phyloP scores from a whole-genome alignment of 2,113 vertebrate genomes.

The Xiphophorus couchianus region DNA sequence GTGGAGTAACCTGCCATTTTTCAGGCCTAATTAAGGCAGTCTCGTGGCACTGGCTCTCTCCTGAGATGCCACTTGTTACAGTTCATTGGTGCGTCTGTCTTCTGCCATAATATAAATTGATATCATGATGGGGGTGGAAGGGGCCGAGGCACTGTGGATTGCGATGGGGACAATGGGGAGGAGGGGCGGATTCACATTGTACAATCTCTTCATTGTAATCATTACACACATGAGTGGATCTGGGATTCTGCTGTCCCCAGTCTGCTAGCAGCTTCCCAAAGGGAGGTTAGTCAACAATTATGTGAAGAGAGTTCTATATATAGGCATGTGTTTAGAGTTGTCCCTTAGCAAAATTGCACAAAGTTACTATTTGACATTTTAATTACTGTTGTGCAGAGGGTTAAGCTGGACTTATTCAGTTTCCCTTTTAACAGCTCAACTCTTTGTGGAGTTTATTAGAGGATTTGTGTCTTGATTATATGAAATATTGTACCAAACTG shows the following conservation, averaged over 20 bases:
- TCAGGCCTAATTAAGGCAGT: conserved; percentile 76
- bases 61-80: conserved; percentile 74
- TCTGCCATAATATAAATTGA: conserved; percentile 78
- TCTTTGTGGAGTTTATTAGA: background rate
- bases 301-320: background rate
- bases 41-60: conserved; percentile 63
- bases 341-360: background rate
- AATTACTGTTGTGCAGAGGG: background rate
- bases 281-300: background rate
- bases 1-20: conserved; percentile 73
- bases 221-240: conserved; percentile 72
- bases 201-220: conserved; percentile 67
- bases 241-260: conserved; percentile 53
- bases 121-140: conserved; percentile 68
- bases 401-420: background rate
- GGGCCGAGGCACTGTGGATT: conserved; percentile 38
- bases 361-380: background rate
- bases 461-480: too few relatives aligned
- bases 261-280: conserved; percentile 25
- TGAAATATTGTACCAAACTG: too few relatives aligned
- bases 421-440: too few relatives aligned
- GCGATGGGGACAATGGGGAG: background rate
- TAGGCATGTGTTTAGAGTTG: background rate
- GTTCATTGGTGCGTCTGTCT: conserved; percentile 76
- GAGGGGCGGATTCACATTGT: conserved; percentile 46